Conservation (phyloP, 2,888 invertebrate genomes). For the Drosophila kambysellisi region DNA sequence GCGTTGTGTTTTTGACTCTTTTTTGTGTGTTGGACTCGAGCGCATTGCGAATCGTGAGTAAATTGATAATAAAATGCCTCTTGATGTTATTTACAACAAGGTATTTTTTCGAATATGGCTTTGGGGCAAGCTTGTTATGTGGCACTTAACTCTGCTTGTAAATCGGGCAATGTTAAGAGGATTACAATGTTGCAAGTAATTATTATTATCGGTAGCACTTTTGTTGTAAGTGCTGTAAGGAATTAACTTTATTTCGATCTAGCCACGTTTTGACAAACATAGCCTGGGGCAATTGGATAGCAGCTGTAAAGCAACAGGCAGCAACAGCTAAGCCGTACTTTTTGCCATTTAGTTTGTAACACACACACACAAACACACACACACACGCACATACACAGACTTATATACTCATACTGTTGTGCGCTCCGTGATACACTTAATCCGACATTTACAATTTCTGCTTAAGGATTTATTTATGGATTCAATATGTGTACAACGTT, state of each 20-base stretch:
- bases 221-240: slow-evolving; percentile 58
- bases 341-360: slow-evolving; percentile 71
- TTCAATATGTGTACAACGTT: slow-evolving; percentile 74
- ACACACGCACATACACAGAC: slow-evolving; percentile 14
- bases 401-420: slow-evolving; percentile 16
- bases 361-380: slow-evolving; percentile 11
- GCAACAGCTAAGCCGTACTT: slow-evolving; percentile 45
- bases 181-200: slow-evolving; percentile 80
- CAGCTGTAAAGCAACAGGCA: slow-evolving; percentile 26
- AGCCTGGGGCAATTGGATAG: slow-evolving; percentile 14
- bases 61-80: slow-evolving; percentile 51
- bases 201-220: slow-evolving; percentile 70
- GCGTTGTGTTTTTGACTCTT: slow-evolving; percentile 5
- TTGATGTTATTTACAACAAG: slow-evolving; percentile 48
- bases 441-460: slow-evolving; percentile 82
- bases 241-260: slow-evolving; percentile 79
- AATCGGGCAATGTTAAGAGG: slow-evolving; percentile 75
- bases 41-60: slow-evolving; percentile 52
- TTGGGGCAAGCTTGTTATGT: background rate
- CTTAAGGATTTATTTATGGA: slow-evolving; percentile 80
- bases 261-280: slow-evolving; percentile 68
- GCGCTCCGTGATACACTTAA: slow-evolving; percentile 71
- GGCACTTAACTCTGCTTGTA: slow-evolving; percentile 71
- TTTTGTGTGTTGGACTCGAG: slow-evolving; percentile 24
- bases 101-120: background rate